Percentiles rank a stretch among this genome's conserved stretches.
These are phyloP conservation scores for Parnassius glacialis DNA, from an alignment of 2,888 invertebrate species.

Conservation along the genomic window DNA sequence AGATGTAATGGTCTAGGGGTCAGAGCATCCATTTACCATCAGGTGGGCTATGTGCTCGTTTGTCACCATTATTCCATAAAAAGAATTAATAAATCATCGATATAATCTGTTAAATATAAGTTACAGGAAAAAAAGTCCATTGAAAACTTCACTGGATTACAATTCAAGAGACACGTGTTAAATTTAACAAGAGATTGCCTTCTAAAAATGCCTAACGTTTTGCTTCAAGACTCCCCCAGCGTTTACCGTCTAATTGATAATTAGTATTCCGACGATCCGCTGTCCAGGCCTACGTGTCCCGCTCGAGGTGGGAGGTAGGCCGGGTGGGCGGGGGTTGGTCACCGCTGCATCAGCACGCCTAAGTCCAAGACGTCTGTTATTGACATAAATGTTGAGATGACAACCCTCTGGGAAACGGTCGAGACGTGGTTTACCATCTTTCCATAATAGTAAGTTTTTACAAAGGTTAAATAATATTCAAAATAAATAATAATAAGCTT, in stretches of 20 bases:
- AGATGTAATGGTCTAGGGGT: too few relatives aligned
- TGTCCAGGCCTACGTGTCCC: constrained; percentile 65
- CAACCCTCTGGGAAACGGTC: constrained; percentile 46
- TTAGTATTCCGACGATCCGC: constrained; percentile 63
- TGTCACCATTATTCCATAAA: too few relatives aligned
- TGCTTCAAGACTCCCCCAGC: constrained; percentile 39
- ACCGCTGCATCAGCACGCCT: constrained; percentile 51
- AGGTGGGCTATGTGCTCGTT: too few relatives aligned
- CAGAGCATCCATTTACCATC: too few relatives aligned
- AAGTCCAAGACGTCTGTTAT: constrained; percentile 54
- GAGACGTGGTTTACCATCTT: constrained; percentile 45
- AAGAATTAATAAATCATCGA: too few relatives aligned
- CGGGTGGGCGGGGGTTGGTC: constrained; percentile 38
- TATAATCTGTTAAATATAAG: too few relatives aligned
- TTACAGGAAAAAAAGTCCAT: neutral
- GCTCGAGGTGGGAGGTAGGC: constrained; percentile 34
- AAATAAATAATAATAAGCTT: too few relatives aligned
- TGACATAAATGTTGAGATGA: constrained; percentile 49
- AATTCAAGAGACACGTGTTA: constrained; percentile 21
- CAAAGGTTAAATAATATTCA: too few relatives aligned
- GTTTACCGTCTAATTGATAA: constrained; percentile 61
- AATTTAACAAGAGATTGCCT: constrained; percentile 21
- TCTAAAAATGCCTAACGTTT: constrained; percentile 32
- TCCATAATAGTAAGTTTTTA: too few relatives aligned
- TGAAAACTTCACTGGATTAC: constrained; percentile 2